phyloP scores from a whole-genome alignment of 2,797 vertebrate genomes.

The Tachyglossus aculeatus region DNA sequence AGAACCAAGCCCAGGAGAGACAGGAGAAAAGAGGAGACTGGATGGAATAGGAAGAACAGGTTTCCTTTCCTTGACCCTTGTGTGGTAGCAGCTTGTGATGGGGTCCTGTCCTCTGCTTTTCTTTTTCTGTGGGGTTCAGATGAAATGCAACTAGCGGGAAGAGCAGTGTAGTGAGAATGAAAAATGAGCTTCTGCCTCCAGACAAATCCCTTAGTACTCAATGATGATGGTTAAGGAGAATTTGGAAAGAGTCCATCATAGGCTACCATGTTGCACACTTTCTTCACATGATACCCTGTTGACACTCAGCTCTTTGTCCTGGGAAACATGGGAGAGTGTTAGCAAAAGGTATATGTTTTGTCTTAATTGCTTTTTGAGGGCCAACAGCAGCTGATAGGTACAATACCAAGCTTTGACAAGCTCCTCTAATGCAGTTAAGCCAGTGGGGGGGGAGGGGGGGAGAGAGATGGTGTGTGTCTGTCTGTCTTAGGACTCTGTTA shows the following conservation, averaged over 20 bases:
- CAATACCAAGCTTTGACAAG: no score
- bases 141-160: not conserved
- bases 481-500: no score
- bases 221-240: not conserved
- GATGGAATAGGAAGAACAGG: not conserved
- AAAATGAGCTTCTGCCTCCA: not conserved
- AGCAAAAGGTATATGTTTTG: not conserved
- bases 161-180: not conserved
- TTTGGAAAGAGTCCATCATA: no score
- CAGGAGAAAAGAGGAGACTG: no score
- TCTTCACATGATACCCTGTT: no score
- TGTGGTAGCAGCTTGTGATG: not conserved
- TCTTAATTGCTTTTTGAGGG: not conserved
- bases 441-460: no score
- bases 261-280: no score
- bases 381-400: not conserved
- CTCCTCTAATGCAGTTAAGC: no score
- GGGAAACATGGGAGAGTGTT: not conserved
- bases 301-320: not conserved
- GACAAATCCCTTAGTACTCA: not conserved
- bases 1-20: no score
- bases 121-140: not conserved
- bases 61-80: not conserved
- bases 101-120: not conserved
- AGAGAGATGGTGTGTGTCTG: no score